Percentiles rank a stretch among this genome's conserved stretches.
phyloP scores from a whole-genome alignment of 2,797 vertebrate species.

The Gymnocypris eckloni region DNA sequence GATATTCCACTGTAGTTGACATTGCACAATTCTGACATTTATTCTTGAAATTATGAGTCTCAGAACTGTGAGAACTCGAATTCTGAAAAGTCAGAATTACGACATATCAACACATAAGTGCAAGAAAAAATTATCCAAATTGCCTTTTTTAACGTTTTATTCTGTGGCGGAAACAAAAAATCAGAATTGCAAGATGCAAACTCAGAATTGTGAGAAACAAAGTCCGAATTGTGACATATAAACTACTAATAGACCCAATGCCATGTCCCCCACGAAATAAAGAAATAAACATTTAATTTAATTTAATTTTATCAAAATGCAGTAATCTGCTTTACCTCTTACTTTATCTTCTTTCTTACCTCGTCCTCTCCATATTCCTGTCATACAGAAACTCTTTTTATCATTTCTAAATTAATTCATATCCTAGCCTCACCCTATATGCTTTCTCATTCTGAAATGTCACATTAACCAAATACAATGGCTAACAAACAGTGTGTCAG shows the following conservation, averaged over 20 bases:
- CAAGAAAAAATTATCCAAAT: not conserved
- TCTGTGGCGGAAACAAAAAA: not conserved
- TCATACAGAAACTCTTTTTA: not conserved
- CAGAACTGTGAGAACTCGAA: not conserved
- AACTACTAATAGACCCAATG: slow-evolving; percentile 58
- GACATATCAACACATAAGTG: not conserved
- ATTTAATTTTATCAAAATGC: not conserved
- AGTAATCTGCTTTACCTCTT: not conserved
- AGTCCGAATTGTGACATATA: not conserved
- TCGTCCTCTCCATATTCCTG: not conserved
- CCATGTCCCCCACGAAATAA: slow-evolving; percentile 53
- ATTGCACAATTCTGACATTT: not conserved
- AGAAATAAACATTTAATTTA: not conserved
- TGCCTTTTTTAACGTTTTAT: not conserved
- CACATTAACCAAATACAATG: not conserved
- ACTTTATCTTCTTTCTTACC: not conserved
- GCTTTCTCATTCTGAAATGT: not conserved
- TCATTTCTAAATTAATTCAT: not conserved
- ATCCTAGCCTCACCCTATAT: not conserved
- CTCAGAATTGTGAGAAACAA: not conserved
- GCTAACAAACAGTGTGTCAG: not conserved
- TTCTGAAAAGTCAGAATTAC: not conserved
- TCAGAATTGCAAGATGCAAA: not conserved
- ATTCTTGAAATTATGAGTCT: not conserved
- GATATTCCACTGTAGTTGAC: not conserved